Evolutionary conservation across 1,140 invertebrate species (phyloP).

Genomic region (Drosophila malerkotliana): DNA sequence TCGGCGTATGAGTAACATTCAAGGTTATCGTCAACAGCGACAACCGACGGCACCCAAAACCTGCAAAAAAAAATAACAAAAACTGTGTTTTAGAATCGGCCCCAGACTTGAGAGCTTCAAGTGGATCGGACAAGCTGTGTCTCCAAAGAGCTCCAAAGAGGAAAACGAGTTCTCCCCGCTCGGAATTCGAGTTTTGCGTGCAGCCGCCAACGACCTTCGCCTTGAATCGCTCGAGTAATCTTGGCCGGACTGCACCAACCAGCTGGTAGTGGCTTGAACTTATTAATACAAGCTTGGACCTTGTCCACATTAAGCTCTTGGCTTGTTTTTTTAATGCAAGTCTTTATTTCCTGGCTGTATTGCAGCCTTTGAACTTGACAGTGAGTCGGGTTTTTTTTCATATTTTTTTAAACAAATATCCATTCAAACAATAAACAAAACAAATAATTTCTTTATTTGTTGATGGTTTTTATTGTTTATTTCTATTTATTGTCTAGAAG

Average conservation of each 20-base stretch:
- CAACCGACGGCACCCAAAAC: conserved; percentile 35
- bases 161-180: conserved; percentile 41
- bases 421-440: not conserved
- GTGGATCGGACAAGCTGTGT: conserved; percentile 52
- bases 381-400: not conserved
- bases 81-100: conserved; percentile 46
- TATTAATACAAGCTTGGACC: conserved; percentile 28
- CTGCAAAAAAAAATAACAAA: conserved; percentile 17
- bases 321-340: not conserved
- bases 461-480: not conserved
- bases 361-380: conserved; percentile 19
- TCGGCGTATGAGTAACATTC: conserved; percentile 56
- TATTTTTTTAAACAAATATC: not conserved
- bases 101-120: conserved; percentile 3
- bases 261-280: conserved; percentile 18
- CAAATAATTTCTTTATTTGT: not conserved
- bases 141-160: conserved; percentile 10
- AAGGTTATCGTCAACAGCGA: conserved; percentile 48
- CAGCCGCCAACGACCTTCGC: conserved; percentile 44
- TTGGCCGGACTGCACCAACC: conserved; percentile 39
- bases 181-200: conserved; percentile 28
- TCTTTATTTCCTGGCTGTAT: conserved; percentile 18
- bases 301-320: conserved; percentile 27
- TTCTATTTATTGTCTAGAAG: not conserved
- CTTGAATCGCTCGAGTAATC: conserved; percentile 45